Conservation (phyloP, 2,888 invertebrate species). For the Hypselothyrea guttata region DNA sequence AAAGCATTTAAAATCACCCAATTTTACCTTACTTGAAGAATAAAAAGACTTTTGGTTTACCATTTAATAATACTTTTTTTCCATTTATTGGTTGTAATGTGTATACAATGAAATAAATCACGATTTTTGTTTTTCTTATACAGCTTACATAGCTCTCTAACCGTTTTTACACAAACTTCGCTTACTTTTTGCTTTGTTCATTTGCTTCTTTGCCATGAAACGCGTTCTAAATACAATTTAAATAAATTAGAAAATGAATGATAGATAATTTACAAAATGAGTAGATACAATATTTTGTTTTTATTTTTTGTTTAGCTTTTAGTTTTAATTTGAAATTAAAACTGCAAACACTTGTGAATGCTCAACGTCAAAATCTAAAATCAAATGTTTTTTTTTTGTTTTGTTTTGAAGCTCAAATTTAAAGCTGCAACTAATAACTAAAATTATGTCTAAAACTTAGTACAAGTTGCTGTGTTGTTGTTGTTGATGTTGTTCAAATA, state of each 20-base stretch:
- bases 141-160: constrained; percentile 40
- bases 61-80: constrained; percentile 72
- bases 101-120: constrained; percentile 70
- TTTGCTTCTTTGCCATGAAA: constrained; percentile 40
- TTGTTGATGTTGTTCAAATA: constrained; percentile 20
- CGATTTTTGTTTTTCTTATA: constrained; percentile 59
- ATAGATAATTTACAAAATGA: constrained; percentile 59
- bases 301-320: neutral
- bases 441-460: constrained; percentile 24
- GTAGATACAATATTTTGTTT: constrained; percentile 11
- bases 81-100: constrained; percentile 65
- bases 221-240: constrained; percentile 41
- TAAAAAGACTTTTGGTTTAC: constrained; percentile 32
- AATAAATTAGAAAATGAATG: constrained; percentile 41
- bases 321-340: constrained; percentile 45
- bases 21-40: too few relatives aligned
- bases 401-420: constrained; percentile 25
- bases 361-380: constrained; percentile 16
- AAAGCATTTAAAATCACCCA: too few relatives aligned
- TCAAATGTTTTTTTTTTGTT: constrained; percentile 5
- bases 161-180: constrained; percentile 49
- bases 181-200: constrained; percentile 47
- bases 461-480: constrained; percentile 34
- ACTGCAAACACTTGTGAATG: too few relatives aligned
- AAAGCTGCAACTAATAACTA: constrained; percentile 24